A percentile compares a stretch with the other conserved stretches of the same genome.
phyloP scores from a whole-genome alignment of 37 sponge, comb jelly and placozoan genomes.

The Dysidea cf. avara region DNA sequence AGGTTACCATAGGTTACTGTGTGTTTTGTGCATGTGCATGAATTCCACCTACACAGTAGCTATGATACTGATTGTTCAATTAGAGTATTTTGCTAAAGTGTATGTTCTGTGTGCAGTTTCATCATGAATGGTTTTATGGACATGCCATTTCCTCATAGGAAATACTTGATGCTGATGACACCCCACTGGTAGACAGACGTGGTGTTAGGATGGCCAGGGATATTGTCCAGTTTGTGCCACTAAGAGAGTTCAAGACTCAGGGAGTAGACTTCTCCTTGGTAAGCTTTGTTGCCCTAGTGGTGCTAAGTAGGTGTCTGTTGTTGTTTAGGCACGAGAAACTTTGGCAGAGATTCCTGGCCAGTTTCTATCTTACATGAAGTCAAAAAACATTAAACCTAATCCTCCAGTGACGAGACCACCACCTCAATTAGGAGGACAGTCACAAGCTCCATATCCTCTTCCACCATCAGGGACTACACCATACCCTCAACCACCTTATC shows the following conservation, averaged over 20 bases:
- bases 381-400: constrained; percentile 58
- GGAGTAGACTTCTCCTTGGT: constrained; percentile 73
- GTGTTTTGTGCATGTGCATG: too few relatives aligned
- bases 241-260: constrained; percentile 47
- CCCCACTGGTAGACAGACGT: constrained; percentile 56
- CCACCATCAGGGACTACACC: neutral
- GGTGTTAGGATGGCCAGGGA: constrained; percentile 74
- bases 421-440: neutral
- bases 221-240: constrained; percentile 93
- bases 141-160: constrained; percentile 33
- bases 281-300: neutral
- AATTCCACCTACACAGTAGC: too few relatives aligned
- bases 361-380: constrained; percentile 68
- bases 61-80: too few relatives aligned
- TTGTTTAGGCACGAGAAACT: constrained; percentile 70
- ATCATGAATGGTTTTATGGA: neutral
- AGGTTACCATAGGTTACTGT: too few relatives aligned
- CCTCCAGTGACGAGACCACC: constrained; percentile 59
- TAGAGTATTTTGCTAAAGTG: too few relatives aligned
- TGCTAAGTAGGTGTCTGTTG: neutral
- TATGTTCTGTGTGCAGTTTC: neutral
- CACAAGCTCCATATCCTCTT: neutral
- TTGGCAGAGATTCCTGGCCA: constrained; percentile 88
- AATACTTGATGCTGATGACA: constrained; percentile 87
- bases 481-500: constrained; percentile 8